Percentiles rank a stretch among this genome's conserved stretches.
These are phyloP conservation scores for Choloepus didactylus DNA, from an alignment of 2,797 vertebrate species.

Conservation along the genomic window DNA sequence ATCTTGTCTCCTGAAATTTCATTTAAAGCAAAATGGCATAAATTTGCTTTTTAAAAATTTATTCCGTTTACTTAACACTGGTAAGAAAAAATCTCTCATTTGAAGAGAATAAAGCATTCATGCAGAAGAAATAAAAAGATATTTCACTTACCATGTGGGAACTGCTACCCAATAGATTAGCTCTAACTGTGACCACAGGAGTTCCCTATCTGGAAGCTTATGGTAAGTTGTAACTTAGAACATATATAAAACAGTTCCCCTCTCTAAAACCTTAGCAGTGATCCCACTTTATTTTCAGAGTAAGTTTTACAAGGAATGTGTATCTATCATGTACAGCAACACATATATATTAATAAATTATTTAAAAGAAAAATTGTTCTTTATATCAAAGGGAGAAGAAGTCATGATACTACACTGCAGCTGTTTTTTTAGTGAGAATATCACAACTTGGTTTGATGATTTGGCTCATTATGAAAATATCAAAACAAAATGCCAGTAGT, in stretches of 20 bases:
- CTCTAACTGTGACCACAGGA: not conserved
- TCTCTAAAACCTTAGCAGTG: conserved; percentile 38
- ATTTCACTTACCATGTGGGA: conserved; percentile 17
- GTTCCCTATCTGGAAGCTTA: conserved; percentile 5
- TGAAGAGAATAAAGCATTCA: conserved; percentile 39
- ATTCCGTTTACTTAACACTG: conserved; percentile 47
- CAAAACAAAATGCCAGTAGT: not conserved
- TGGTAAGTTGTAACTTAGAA: conserved; percentile 21
- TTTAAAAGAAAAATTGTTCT: not conserved
- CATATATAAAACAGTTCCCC: not conserved
- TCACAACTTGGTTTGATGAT: conserved; percentile 30
- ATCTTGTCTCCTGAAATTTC: conserved; percentile 54
- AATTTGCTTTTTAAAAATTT: not conserved
- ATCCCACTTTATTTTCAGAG: conserved; percentile 16
- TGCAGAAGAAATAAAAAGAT: conserved; percentile 46
- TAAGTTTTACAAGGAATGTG: conserved; percentile 10
- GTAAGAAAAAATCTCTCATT: not conserved
- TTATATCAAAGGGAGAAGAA: not conserved
- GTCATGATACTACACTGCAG: not conserved
- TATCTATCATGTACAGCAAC: not conserved
- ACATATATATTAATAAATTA: not conserved
- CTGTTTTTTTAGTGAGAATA: not conserved
- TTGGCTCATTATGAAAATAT: not conserved
- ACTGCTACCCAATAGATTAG: not conserved
- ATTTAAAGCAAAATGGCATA: conserved; percentile 47